Base-by-base conservation (phyloP, 2,113 vertebrate genomes). In the Eudyptes chrysolophus region DNA sequence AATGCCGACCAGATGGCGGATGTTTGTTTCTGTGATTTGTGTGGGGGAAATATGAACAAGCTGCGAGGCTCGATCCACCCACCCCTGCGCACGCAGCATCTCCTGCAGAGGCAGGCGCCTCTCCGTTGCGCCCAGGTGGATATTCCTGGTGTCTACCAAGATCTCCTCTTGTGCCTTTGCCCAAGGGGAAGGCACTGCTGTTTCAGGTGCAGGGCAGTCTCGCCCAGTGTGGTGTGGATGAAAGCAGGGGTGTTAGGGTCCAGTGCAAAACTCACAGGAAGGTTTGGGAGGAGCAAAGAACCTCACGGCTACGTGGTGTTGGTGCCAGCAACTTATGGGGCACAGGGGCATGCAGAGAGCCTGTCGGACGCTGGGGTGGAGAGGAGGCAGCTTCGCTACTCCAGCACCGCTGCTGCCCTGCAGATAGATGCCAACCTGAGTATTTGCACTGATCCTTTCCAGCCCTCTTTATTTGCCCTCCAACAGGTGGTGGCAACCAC, bases 1-100 rank as follows among this genome's bases (percentile, higher is more conserved):
- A 75, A 95, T 83, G 89, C 92, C 15, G 84, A 66, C 57, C 97
- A 95, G 96, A 85, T 94, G 97, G 96, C 30, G 74, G 94, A 84
- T 94, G 93, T 94, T 96, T 89, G 97, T 89, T 94, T 77, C 96
- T 61, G 92, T 49, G 87, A 61, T 78, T 85, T 11, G 17, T 89
- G 81, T 75, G 84, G 26, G 86, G 89, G 95, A 94, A 95, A 95
- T 13, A 85, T 0, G 18, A 82, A 29, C 13, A 77, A 97, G 93
- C 96, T 94, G 95, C 13, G 34, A 92, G 94, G 81, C 83, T 94
- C 5, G 24, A 90, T 79, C 87, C 93, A 49, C 84, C 81, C 94
- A 77, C 69, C 80, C 30, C 68, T 27, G 36, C 1, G 20, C 88
- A 44, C 9, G 5, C 90, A 76, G 85, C 9, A 0, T 29, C 78